A percentile compares a stretch with the other conserved stretches of the same genome.
Conservation (phyloP, 2,888 invertebrate genomes). For the Dryobota labecula region DNA sequence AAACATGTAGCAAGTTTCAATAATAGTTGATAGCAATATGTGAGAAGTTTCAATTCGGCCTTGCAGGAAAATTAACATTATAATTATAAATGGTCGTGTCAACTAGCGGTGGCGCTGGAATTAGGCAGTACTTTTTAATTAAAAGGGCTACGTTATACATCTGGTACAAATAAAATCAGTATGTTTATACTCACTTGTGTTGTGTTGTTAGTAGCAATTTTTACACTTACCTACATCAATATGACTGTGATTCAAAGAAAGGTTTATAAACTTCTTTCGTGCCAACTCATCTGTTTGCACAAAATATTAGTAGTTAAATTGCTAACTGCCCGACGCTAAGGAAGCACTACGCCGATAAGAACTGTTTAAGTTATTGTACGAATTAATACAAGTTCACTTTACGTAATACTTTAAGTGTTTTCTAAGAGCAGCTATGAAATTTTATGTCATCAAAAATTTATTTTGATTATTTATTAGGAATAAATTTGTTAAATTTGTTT, state of each 20-base stretch:
- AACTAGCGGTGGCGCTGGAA: background rate
- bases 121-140: background rate
- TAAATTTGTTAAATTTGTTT: slow-evolving; percentile 33
- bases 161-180: background rate
- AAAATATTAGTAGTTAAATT: slow-evolving; percentile 60
- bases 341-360: slow-evolving; percentile 23
- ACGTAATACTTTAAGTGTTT: slow-evolving; percentile 17
- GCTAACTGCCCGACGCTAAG: slow-evolving; percentile 28
- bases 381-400: slow-evolving; percentile 33
- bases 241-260: slow-evolving; percentile 27
- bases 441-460: slow-evolving; percentile 27
- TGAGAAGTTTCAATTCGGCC: background rate
- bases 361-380: slow-evolving; percentile 34
- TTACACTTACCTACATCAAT: slow-evolving; percentile 82
- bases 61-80: background rate
- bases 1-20: slow-evolving; percentile 28
- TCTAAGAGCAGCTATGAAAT: slow-evolving; percentile 20
- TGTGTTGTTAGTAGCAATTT: slow-evolving; percentile 27
- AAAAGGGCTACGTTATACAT: background rate
- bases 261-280: slow-evolving; percentile 68
- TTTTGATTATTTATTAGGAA: slow-evolving; percentile 15
- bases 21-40: slow-evolving; percentile 6
- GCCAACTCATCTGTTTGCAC: slow-evolving; percentile 81
- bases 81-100: background rate
- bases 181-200: slow-evolving; percentile 50